Conservation (phyloP, 2,113 vertebrate species). For the Bufo bufo region DNA sequence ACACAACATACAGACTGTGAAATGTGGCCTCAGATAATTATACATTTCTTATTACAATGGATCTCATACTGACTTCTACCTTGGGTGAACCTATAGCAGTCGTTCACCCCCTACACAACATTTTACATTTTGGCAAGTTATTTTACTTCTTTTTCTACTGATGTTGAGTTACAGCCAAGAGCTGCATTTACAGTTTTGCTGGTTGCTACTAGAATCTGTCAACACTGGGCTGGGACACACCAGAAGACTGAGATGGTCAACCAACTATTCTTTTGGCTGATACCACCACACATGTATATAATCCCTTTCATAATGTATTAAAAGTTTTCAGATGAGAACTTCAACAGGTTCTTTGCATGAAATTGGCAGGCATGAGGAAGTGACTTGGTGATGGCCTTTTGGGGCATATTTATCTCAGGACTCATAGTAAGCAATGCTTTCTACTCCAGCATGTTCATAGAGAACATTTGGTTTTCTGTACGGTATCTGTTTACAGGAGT, state of each 20-base stretch:
- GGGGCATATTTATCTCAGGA: neutral
- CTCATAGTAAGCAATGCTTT: no score
- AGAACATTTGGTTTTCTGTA: no score
- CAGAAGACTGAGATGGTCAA: no score
- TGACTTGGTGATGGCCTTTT: neutral
- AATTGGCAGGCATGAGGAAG: no score
- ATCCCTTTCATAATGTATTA: neutral
- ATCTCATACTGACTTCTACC: neutral
- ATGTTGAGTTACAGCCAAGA: neutral
- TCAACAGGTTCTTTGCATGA: no score
- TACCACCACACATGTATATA: neutral
- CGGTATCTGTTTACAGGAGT: no score
- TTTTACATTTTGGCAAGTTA: no score
- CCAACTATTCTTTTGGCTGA: no score
- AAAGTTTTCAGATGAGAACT: neutral
- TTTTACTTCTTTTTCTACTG: neutral
- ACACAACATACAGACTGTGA: neutral
- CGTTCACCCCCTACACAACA: no score
- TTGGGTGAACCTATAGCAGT: neutral
- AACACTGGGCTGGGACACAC: no score
- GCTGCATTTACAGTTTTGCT: neutral
- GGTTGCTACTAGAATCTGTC: neutral
- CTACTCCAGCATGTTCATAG: no score
- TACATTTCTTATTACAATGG: no score
- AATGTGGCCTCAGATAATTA: neutral